Evolutionary conservation across 2,888 invertebrate genomes (phyloP).

Genomic region (Drosophila recens): DNA sequence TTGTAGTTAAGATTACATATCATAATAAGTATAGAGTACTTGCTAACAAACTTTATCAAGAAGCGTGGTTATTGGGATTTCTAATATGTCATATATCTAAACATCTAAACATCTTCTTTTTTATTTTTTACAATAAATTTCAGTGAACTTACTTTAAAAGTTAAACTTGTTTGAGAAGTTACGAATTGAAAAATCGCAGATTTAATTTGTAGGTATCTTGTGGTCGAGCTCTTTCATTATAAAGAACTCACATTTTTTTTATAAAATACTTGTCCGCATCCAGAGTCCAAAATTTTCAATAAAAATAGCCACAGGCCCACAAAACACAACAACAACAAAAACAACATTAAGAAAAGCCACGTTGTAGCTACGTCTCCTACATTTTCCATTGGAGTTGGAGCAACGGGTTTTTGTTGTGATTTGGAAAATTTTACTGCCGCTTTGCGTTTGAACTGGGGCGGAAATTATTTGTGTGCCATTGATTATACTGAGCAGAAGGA

Average conservation of each 20-base stretch:
- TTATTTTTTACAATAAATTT: no score
- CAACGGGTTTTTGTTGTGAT: slow-evolving; percentile 67
- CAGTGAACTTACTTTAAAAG: no score
- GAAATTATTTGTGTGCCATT: slow-evolving; percentile 57
- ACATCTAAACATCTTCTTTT: no score
- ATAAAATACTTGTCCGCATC: slow-evolving; percentile 22
- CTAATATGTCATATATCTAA: no score
- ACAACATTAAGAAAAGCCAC: slow-evolving; percentile 7
- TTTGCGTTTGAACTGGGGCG: slow-evolving; percentile 27
- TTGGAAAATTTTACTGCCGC: slow-evolving; percentile 38
- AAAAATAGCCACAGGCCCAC: slow-evolving; percentile 39
- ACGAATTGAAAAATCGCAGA: no score
- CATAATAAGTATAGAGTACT: no score
- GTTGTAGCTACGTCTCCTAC: slow-evolving; percentile 22
- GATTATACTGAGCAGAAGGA: slow-evolving; percentile 34
- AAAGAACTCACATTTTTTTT: background rate
- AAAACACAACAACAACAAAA: slow-evolving; percentile 9
- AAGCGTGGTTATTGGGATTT: no score
- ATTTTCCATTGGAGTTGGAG: slow-evolving; percentile 18
- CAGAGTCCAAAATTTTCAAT: slow-evolving; percentile 53
- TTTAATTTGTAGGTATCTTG: background rate
- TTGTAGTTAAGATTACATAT: no score
- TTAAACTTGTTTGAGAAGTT: no score
- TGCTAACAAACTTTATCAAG: no score
- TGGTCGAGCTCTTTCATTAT: background rate